These are phyloP conservation scores for Polyodon spathula DNA, from an alignment of 2,113 vertebrate species.

Conservation along the genomic window DNA sequence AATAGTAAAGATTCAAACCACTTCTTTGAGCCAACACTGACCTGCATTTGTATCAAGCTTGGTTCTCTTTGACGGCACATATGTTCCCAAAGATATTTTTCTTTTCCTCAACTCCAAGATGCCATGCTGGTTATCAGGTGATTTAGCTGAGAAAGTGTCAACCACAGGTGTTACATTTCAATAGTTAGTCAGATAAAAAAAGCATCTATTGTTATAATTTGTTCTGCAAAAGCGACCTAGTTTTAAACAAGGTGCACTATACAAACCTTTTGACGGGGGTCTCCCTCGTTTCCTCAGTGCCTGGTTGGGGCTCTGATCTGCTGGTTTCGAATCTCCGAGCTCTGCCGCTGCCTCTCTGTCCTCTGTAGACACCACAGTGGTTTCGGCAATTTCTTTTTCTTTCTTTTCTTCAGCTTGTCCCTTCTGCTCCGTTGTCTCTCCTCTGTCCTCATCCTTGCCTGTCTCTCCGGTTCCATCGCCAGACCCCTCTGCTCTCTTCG, in stretches of 20 bases:
- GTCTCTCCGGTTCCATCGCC: background rate
- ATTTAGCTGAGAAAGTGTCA: slow-evolving; percentile 17
- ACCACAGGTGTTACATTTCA: too few species aligned
- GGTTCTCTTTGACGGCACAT: slow-evolving; percentile 64
- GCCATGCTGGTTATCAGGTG: slow-evolving; percentile 13
- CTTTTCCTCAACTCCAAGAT: slow-evolving; percentile 62
- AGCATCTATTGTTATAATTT: slow-evolving; percentile 16
- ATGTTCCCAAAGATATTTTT: slow-evolving; percentile 65
- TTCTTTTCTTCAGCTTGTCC: background rate
- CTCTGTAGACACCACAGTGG: slow-evolving; percentile 5
- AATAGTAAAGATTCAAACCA: too few species aligned
- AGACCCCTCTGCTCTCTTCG: background rate
- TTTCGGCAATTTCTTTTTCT: slow-evolving; percentile 8
- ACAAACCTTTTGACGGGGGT: slow-evolving; percentile 45
- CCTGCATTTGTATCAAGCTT: slow-evolving; percentile 59
- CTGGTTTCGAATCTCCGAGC: slow-evolving; percentile 4
- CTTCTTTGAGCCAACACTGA: slow-evolving; percentile 13
- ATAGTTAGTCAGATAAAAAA: slow-evolving; percentile 3
- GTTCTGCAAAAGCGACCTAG: background rate
- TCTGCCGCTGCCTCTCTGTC: slow-evolving; percentile 17
- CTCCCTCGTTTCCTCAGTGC: slow-evolving; percentile 52
- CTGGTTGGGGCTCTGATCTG: slow-evolving; percentile 4
- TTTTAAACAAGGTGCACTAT: too few species aligned
- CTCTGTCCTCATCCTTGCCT: background rate
- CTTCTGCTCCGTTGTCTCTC: slow-evolving; percentile 2